Base-by-base conservation (phyloP, 2,888 invertebrate species). In the Morinoia aosen region DNA sequence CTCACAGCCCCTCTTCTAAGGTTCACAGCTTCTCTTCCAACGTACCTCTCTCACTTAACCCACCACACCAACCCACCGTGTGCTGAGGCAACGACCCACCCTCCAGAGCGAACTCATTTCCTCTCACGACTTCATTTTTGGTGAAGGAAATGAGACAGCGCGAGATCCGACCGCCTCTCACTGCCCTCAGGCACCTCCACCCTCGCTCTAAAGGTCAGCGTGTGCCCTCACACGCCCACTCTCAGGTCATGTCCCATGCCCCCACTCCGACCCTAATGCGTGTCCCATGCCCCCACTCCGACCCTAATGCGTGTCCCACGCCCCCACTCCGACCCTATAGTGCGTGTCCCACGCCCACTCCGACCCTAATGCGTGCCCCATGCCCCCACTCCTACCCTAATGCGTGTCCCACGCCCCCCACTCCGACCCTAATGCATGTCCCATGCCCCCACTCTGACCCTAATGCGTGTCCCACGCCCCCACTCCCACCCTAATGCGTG, bases 41-140 rank as follows among this genome's bases (percentile, higher is more conserved):
- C 48, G 48, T 48, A 48, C 48, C 48, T 48, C 2, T 2, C 2
- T 48, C 48, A 48, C 48, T 48, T 48, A 48, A 48, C 48, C 48
- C 48, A 48, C 48, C 48, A 5, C 48, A 48, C 48, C 48, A 48
- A 8, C 33, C 76, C 33, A 33, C 3, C 25, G 25, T 14, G 19
- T 76, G 19, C 76, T 33, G 76, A 16, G 76, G 76, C 76, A 76
- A 76, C 61, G 61, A 61, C 61, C 48, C 61, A 61, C 76, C 76
- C 76, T 33, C 25, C 12, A 0, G 33, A 76, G 76, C 25, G 25
- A 33, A 76, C 76, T 76, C 8, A 76, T 76, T 76, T 76, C 25
- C 76, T 76, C 76, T 76, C 76, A 76, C 76, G 76, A 76, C 76
- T 76, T 76, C 76, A 76, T 76, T 76, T 76, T 76, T 76, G 25